phyloP scores from a whole-genome alignment of 1,140 invertebrate genomes.

The Penaeus japonicus region DNA sequence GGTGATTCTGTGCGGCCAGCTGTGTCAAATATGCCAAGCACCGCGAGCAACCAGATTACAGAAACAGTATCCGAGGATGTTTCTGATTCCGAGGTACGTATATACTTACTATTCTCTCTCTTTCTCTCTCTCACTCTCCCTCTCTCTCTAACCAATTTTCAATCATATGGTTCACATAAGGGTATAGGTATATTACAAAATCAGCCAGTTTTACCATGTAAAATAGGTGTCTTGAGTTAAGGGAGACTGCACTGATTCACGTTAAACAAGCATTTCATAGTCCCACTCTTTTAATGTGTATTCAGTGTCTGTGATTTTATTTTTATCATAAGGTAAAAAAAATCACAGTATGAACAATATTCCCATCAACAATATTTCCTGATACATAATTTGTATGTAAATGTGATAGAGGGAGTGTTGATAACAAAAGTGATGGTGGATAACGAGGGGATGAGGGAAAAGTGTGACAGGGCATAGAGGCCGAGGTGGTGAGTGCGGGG shows the following conservation, averaged over 20 bases:
- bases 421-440: conserved; percentile 19
- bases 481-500: not conserved
- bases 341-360: not conserved
- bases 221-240: not conserved
- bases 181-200: not conserved
- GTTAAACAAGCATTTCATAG: not conserved
- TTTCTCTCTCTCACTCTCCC: conserved; percentile 24
- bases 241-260: not conserved
- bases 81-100: not conserved
- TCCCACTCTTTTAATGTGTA: not conserved
- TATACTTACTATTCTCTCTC: conserved; percentile 19
- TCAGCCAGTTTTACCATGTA: not conserved
- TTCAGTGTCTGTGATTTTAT: not conserved
- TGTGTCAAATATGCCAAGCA: not conserved
- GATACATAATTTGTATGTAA: conserved; percentile 18
- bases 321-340: not conserved
- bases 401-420: conserved; percentile 21
- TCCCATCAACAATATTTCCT: not conserved
- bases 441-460: not conserved
- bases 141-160: not conserved
- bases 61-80: not conserved
- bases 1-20: not conserved
- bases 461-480: not conserved
- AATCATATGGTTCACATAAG: too few species aligned
- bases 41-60: not conserved